A percentile compares a stretch with the other conserved stretches of the same genome.
Conservation (phyloP, 2,797 vertebrate genomes). For the Sebastiscus albofasciatus region DNA sequence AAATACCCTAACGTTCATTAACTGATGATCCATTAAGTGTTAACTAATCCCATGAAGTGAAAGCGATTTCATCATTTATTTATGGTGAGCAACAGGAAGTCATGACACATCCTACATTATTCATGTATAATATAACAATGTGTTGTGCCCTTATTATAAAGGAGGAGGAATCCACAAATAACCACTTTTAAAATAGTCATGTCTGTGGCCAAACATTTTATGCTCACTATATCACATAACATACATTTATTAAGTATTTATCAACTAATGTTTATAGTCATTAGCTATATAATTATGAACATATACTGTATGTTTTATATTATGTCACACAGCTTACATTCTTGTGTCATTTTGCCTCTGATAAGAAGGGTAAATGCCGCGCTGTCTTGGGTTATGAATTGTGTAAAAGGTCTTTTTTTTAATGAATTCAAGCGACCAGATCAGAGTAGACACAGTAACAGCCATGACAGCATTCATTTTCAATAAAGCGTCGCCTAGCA, state of each 20-base stretch:
- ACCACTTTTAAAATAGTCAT: neutral
- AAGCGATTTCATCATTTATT: neutral
- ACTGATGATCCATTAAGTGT: neutral
- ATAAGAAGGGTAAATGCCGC: neutral
- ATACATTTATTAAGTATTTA: neutral
- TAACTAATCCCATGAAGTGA: neutral
- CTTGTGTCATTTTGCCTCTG: neutral
- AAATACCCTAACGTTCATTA: too few species aligned
- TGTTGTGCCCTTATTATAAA: neutral
- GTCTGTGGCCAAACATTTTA: neutral
- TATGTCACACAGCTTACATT: neutral
- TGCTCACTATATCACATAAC: neutral
- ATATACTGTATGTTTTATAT: neutral
- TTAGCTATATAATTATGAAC: neutral
- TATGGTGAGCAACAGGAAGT: neutral
- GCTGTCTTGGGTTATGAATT: neutral
- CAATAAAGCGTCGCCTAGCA: conserved; percentile 64
- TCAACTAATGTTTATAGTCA: neutral
- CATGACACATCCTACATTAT: neutral
- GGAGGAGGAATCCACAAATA: neutral
- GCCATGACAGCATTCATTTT: conserved; percentile 21
- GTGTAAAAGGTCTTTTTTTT: neutral
- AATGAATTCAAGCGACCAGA: conserved; percentile 19
- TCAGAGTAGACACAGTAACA: neutral
- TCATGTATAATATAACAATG: neutral